Base-by-base conservation (phyloP, 2,888 invertebrate species). In the Lamellibrachia columna region DNA sequence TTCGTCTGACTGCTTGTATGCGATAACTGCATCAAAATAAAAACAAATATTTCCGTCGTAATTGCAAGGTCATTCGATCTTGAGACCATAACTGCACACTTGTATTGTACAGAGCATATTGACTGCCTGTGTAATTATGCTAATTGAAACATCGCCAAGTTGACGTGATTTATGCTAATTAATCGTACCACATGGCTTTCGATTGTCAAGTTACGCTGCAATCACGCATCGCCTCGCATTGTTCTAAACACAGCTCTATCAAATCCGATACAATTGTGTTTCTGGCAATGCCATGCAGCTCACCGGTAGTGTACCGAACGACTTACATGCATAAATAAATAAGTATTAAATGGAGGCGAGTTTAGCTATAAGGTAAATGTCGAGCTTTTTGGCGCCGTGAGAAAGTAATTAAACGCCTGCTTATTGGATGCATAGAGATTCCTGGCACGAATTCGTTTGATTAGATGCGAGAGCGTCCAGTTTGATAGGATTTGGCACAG, bases 261-360 rank as follows among this genome's bases (percentile, higher is more conserved):
- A 22, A 75, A 75, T 15, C 15, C 75, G n/a, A 3, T 22, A 15
- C 15, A 58, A 58, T 58, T n/a, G 6, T 75, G 75, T 75, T 75
- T 6, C 22, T 15, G 75, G 22, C 75, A 15, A 75, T 3, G 22
- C 75, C 15, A n/a, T 75, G 75, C 75, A 75, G n/a, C 40, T 75
- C 15, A 22, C 75, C 22, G 22, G 22, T 40, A 40, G 40, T 6
- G 75, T 22, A 75, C 75, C 75, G 22, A 75, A 75, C 75, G 75
- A 75, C 75, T 22, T 75, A 75, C 22, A 75, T 75, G 75, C 75
- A 75, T 75, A 75, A 75, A 75, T 75, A 75, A 75, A 75, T 75
- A 11, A 75, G 75, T 75, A 75, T 75, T 75, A 75, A 75, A 75
- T 75, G 22, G 75, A 75, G 15, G 75, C 75, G n/a, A 22, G n/a